Conservation (phyloP, 2,888 invertebrate species). For the Dicroscelio sp. region DNA sequence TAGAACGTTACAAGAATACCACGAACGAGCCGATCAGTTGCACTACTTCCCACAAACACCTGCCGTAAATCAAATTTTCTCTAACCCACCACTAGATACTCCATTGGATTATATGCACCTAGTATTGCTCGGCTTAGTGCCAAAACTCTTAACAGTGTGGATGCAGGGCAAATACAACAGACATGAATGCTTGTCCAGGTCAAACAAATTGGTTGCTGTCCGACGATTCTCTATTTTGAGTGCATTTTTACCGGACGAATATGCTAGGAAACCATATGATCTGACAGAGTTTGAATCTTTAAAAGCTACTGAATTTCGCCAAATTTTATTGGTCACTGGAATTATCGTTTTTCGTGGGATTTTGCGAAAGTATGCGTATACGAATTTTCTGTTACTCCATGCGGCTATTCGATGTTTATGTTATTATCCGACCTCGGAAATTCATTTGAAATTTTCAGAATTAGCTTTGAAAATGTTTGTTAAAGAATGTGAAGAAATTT, state of each 20-base stretch:
- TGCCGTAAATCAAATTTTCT: background rate
- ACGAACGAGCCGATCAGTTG: background rate
- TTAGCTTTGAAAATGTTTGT: constrained; percentile 22
- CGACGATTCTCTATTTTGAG: constrained; percentile 59
- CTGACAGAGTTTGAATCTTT: constrained; percentile 75
- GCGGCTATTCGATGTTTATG: constrained; percentile 22
- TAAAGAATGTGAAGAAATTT: constrained; percentile 4
- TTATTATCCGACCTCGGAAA: background rate
- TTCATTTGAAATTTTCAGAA: constrained; percentile 7
- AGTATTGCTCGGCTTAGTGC: constrained; percentile 54
- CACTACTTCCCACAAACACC: constrained; percentile 31
- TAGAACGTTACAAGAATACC: constrained; percentile 15
- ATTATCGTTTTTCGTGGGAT: constrained; percentile 77
- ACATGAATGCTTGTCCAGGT: constrained; percentile 23
- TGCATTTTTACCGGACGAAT: constrained; percentile 80
- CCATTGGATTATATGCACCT: constrained; percentile 74
- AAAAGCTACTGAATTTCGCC: constrained; percentile 84
- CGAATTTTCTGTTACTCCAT: constrained; percentile 65
- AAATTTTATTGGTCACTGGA: constrained; percentile 84
- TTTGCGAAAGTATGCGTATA: constrained; percentile 34
- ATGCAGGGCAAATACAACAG: constrained; percentile 54
- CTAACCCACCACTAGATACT: constrained; percentile 19
- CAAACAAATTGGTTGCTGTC: constrained; percentile 51
- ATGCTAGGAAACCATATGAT: constrained; percentile 80
- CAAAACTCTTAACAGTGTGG: constrained; percentile 51